These are phyloP conservation scores for Helicoverpa assulta DNA, from an alignment of 2,888 invertebrate species.

Conservation along the genomic window DNA sequence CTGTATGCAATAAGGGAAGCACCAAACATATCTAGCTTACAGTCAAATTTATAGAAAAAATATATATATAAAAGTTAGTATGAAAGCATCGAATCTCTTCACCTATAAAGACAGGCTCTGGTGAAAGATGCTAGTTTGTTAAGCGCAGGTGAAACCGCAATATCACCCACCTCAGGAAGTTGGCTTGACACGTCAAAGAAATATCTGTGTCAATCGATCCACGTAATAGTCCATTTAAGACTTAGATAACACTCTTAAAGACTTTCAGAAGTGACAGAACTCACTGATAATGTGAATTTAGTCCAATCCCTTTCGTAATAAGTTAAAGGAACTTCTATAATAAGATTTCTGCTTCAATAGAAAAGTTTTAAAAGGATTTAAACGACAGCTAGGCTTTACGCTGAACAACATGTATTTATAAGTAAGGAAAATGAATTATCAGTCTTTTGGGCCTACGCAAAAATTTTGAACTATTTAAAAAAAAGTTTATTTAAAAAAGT, in stretches of 20 bases:
- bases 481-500: too few relatives aligned
- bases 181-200: background rate
- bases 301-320: slow-evolving; percentile 37
- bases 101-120: too few relatives aligned
- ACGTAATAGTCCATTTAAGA: slow-evolving; percentile 17
- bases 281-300: slow-evolving; percentile 26
- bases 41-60: background rate
- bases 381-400: slow-evolving; percentile 7
- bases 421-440: slow-evolving; percentile 6
- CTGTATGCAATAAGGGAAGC: background rate
- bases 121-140: too few relatives aligned
- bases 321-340: slow-evolving; percentile 48
- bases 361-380: slow-evolving; percentile 42
- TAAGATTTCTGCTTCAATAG: slow-evolving; percentile 35
- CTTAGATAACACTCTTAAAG: slow-evolving; percentile 23
- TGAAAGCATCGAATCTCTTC: too few relatives aligned
- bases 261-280: slow-evolving; percentile 35
- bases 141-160: too few relatives aligned
- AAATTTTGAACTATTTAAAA: background rate
- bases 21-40: background rate
- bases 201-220: slow-evolving; percentile 21
- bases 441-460: too few relatives aligned
- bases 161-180: too few relatives aligned
- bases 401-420: background rate
- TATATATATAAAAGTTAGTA: too few relatives aligned